Base-by-base conservation (phyloP, 2,113 vertebrate species). In the Clarias gariepinus region DNA sequence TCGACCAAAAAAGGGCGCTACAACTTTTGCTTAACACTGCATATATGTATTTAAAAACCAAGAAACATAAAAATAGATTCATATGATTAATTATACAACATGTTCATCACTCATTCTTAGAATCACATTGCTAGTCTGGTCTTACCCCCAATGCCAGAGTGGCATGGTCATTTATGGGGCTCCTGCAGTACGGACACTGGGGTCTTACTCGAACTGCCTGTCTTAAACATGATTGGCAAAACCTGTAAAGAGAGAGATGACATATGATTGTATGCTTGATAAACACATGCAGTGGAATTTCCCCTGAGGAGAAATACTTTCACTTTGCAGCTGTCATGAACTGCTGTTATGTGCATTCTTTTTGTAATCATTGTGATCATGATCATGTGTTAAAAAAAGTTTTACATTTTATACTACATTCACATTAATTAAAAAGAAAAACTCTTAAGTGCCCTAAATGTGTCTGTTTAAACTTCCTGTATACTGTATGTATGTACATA, bases 141-240 rank as follows among this genome's bases (percentile, higher is more conserved):
- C 73, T 81, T 93, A 95, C 95, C 78, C 92, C 92, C 84, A 92
- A 93, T 88, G 93, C 92, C 92, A 93, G 90, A 79, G 94, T 94
- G 90, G 95, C 1, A 93, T 89, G 91, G 93, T 93, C 85, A 95
- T 93, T 91, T 93, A 94, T 92, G 92, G 93, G 91, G 94, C 92
- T 94, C 82, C 96, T 95, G 90, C 96, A 97, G 78, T 96, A 78
- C 82, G 96, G 96, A 91, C 96, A 91, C 58, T 84, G 73, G 47
- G 12, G 41, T 61, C 88, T 86, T 33, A 0, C 5, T 28, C 12
- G 60, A 13, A 85, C 18, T 18, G 85, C 73, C 3, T 85, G 61
- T 58, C 4, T 82, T 19, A 90, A 61, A 41, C 91, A 89, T 25
- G 28, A 30, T 15, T 85, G 71, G 33, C 89, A 90, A 85, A 92